These are phyloP conservation scores for Scomber japonicus DNA, from an alignment of 2,113 vertebrate genomes.

Conservation along the genomic window DNA sequence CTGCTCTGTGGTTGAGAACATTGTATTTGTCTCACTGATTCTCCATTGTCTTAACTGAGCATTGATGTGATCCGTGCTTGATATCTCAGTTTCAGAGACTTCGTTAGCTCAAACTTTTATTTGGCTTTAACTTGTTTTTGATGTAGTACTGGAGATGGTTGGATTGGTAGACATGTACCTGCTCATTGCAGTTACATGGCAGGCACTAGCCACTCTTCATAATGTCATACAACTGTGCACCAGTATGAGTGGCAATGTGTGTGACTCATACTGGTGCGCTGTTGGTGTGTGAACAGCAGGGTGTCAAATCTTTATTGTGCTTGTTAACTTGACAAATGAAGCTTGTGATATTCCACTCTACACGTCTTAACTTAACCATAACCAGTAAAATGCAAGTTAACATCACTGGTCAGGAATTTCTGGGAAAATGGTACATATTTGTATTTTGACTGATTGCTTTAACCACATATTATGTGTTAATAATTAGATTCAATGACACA, in stretches of 20 bases:
- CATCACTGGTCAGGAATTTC: not conserved
- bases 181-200: no score
- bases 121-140: no score
- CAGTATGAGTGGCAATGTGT: no score
- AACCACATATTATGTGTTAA: not conserved
- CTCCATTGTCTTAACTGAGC: no score
- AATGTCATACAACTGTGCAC: not conserved
- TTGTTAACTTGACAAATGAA: constrained; percentile 37
- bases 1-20: no score
- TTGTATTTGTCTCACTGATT: no score
- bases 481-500: no score
- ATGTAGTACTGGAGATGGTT: no score
- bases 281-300: constrained; percentile 7
- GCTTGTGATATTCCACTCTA: not conserved
- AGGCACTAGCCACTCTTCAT: not conserved
- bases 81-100: no score
- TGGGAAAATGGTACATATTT: not conserved
- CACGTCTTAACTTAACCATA: constrained; percentile 5
- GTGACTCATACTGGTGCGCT: not conserved
- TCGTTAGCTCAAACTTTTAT: no score
- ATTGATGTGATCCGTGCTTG: no score
- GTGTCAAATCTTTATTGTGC: constrained; percentile 17
- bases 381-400: constrained; percentile 13
- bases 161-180: no score
- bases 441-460: not conserved